A percentile compares a stretch with the other conserved stretches of the same genome.
Evolutionary conservation across 2,888 invertebrate genomes (phyloP).

Genomic region (Microchrysa polita): DNA sequence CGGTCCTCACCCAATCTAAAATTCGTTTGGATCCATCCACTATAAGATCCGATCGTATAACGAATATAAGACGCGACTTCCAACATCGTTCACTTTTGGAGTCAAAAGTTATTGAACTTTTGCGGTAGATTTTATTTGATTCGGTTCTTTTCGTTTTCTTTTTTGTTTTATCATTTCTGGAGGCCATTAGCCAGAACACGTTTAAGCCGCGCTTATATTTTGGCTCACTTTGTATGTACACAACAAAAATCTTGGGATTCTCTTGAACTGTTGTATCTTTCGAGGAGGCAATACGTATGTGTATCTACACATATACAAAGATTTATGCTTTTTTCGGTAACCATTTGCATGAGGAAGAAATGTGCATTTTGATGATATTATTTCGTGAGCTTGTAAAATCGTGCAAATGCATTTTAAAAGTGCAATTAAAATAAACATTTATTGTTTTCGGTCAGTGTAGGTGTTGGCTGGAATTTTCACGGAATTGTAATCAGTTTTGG

Average conservation of each 20-base stretch:
- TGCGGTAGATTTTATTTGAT: constrained; percentile 35
- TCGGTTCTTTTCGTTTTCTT: constrained; percentile 24
- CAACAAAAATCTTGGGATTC: constrained; percentile 4
- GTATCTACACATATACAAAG: no score
- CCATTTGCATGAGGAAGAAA: neutral
- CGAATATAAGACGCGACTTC: constrained; percentile 17
- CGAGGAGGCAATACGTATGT: no score
- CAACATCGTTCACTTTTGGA: constrained; percentile 24
- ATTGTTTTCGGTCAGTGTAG: no score
- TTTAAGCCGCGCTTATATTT: constrained; percentile 22
- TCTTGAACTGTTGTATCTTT: no score
- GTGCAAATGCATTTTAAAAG: constrained; percentile 38
- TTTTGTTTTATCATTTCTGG: constrained; percentile 27
- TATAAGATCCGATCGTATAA: neutral
- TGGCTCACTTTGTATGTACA: neutral
- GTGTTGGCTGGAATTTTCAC: no score
- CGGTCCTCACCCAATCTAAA: constrained; percentile 47
- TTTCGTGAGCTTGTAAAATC: constrained; percentile 34
- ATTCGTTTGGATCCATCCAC: constrained; percentile 41
- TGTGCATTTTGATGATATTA: neutral
- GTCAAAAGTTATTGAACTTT: constrained; percentile 48
- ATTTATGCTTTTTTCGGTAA: neutral
- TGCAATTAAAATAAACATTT: constrained; percentile 8
- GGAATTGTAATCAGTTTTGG: no score
- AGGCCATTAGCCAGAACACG: constrained; percentile 40